These are phyloP conservation scores for Cherax quadricarinatus DNA, from an alignment of 1,140 invertebrate species.

Conservation along the genomic window DNA sequence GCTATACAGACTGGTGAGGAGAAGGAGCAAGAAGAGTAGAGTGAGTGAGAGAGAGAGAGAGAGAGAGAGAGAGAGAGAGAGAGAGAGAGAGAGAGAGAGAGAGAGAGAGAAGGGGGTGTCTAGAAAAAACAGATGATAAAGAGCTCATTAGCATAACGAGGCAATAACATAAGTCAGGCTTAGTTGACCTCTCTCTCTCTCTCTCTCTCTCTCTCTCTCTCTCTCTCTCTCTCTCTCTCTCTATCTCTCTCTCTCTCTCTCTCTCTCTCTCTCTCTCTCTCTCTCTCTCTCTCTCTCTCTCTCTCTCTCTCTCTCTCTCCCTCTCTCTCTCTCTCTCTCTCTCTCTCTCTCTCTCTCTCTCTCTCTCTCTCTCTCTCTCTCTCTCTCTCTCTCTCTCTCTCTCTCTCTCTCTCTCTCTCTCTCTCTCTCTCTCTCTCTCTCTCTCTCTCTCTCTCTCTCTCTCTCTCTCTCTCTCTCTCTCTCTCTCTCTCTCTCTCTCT, in stretches of 20 bases:
- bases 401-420: not conserved
- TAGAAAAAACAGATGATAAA: slow-evolving; percentile 53
- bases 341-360: not conserved
- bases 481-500: too few species aligned
- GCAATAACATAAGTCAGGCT: slow-evolving; percentile 64
- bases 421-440: not conserved
- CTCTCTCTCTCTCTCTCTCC: not conserved
- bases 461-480: not conserved
- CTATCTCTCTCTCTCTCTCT: not conserved
- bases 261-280: not conserved
- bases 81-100: slow-evolving; percentile 40
- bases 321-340: not conserved
- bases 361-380: slow-evolving; percentile 35
- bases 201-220: slow-evolving; percentile 45
- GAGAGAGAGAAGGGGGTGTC: slow-evolving; percentile 37
- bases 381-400: slow-evolving; percentile 1
- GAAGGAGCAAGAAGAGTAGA: too few species aligned
- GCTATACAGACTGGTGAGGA: too few species aligned
- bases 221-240: slow-evolving; percentile 31
- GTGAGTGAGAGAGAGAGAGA: not conserved
- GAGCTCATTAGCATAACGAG: slow-evolving; percentile 61
- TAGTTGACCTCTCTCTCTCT: slow-evolving; percentile 52
- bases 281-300: not conserved
- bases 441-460: not conserved
- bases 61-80: not conserved